These are phyloP conservation scores for Microctonus brassicae DNA, from an alignment of 2,888 invertebrate species.

Conservation along the genomic window DNA sequence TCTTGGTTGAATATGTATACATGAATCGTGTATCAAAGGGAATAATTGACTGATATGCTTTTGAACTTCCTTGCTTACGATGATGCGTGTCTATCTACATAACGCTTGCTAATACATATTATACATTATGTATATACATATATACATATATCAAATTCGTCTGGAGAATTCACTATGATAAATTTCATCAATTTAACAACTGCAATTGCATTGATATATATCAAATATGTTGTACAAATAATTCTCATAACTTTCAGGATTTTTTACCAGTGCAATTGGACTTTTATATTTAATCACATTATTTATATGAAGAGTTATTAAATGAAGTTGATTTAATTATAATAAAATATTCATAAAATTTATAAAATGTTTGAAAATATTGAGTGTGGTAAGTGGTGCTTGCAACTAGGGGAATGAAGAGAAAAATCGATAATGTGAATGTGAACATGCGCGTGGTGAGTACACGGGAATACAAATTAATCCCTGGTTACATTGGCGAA, in stretches of 20 bases:
- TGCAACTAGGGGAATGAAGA: slow-evolving; percentile 3
- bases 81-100: not conserved
- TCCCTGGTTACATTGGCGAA: slow-evolving; percentile 33
- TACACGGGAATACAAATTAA: slow-evolving; percentile 28
- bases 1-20: slow-evolving; percentile 7
- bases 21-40: slow-evolving; percentile 17
- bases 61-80: not conserved
- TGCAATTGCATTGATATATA: too few species aligned
- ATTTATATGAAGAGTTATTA: too few species aligned
- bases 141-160: not conserved
- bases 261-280: not conserved
- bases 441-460: slow-evolving; percentile 22
- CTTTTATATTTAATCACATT: too few species aligned
- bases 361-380: not conserved
- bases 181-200: not conserved
- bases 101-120: not conserved
- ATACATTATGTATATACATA: too few species aligned
- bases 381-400: not conserved
- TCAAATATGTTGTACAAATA: too few species aligned
- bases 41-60: slow-evolving; percentile 15
- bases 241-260: not conserved
- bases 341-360: not conserved
- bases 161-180: not conserved
- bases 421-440: slow-evolving; percentile 28
- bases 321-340: not conserved